These are phyloP conservation scores for Scaptodrosophila latifasciaeformis DNA, from an alignment of 2,888 invertebrate genomes.

Conservation along the genomic window DNA sequence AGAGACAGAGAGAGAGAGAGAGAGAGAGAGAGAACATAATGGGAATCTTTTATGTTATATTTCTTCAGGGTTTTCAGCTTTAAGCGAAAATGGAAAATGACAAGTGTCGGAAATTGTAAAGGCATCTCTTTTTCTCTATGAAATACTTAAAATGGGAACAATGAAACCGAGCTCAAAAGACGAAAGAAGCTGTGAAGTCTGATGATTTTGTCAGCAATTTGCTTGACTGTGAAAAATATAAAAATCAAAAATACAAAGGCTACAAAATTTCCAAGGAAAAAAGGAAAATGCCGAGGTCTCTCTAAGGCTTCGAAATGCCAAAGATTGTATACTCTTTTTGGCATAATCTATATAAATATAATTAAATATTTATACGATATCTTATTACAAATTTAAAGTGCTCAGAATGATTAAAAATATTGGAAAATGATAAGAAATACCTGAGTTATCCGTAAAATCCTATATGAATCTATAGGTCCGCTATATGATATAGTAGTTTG, in stretches of 20 bases:
- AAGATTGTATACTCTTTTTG: no score
- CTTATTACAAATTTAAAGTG: no score
- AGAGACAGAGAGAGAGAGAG: neutral
- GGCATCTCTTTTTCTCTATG: slow-evolving; percentile 49
- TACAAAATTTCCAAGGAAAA: neutral
- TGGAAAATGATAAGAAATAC: no score
- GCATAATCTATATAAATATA: no score
- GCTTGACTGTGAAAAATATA: neutral
- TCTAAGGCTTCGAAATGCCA: no score
- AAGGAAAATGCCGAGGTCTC: neutral
- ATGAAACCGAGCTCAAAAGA: neutral
- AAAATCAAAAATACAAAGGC: neutral
- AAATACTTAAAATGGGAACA: slow-evolving; percentile 42
- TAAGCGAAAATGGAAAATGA: slow-evolving; percentile 47
- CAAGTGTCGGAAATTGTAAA: slow-evolving; percentile 52
- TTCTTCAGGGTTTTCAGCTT: neutral
- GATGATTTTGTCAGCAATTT: slow-evolving; percentile 2
- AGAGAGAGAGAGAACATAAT: slow-evolving; percentile 7
- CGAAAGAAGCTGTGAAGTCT: neutral
- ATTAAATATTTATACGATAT: no score
- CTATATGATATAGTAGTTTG: no score
- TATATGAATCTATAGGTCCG: no score
- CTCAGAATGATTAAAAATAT: no score
- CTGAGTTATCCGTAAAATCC: no score
- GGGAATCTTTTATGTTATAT: no score